A percentile compares a stretch with the other conserved stretches of the same genome.
Conservation (phyloP, 1,140 invertebrate genomes). For the Zaprionus lachaisei region DNA sequence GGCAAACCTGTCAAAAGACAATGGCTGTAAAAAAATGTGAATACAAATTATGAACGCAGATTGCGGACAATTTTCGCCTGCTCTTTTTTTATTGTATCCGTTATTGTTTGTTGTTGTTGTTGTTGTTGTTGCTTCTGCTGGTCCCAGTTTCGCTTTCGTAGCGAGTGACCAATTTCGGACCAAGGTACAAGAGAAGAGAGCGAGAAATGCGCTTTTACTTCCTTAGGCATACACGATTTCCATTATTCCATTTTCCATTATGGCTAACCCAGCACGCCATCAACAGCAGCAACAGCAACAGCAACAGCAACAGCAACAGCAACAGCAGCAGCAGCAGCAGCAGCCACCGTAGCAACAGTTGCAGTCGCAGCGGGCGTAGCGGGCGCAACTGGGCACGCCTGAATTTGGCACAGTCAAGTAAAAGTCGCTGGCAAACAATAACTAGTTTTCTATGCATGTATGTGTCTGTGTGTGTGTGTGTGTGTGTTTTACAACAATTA, state of each 20-base stretch:
- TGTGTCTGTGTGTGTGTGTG: slow-evolving; percentile 14
- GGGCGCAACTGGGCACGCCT: slow-evolving; percentile 57
- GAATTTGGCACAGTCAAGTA: slow-evolving; percentile 67
- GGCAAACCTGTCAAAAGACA: slow-evolving; percentile 81
- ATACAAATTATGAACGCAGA: slow-evolving; percentile 44
- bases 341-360: neutral
- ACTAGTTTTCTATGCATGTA: slow-evolving; percentile 57
- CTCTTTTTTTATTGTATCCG: slow-evolving; percentile 16
- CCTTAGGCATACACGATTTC: slow-evolving; percentile 44
- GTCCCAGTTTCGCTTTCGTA: slow-evolving; percentile 47
- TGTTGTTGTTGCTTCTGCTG: neutral
- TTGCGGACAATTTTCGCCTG: slow-evolving; percentile 2
- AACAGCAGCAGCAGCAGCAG: neutral
- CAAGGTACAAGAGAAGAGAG: slow-evolving; percentile 3
- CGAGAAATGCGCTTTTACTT: slow-evolving; percentile 63
- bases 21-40: slow-evolving; percentile 59
- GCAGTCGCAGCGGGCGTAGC: slow-evolving; percentile 13
- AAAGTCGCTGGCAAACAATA: slow-evolving; percentile 73
- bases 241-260: slow-evolving; percentile 62
- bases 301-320: neutral
- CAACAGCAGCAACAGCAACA: neutral
- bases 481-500: slow-evolving; percentile 70
- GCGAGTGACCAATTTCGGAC: slow-evolving; percentile 5
- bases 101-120: slow-evolving; percentile 15
- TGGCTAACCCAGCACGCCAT: slow-evolving; percentile 62